Base-by-base conservation (phyloP, 2,113 vertebrate species). In the Gasterosteus aculeatus region DNA sequence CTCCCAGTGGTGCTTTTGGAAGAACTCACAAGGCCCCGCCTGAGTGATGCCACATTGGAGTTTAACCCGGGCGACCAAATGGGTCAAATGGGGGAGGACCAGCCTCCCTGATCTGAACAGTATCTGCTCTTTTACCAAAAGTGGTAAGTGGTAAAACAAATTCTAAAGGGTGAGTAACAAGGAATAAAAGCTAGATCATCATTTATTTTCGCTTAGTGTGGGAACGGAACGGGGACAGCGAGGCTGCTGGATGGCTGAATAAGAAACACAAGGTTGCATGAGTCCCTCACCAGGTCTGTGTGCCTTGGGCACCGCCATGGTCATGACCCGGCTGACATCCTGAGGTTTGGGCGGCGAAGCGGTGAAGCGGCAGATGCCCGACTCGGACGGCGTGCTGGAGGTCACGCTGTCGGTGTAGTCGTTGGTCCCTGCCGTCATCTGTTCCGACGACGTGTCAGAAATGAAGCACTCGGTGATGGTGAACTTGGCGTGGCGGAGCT, bases 391-490 rank as follows among this genome's bases (percentile, higher is more conserved):
- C 35, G 98, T 99, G 94, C 97, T 99, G 92, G 98, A 99, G 82
- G 98, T 96, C 89, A 99, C 92, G 88, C 98, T 99, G 95, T 99
- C 98, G 3, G 97, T 98, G 95, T 99, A 99, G 88, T 99, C 98
- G 10, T 99, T 99, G 89, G 97, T 99, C 93, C 98, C 98, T 85
- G 98, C 98, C 58, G 97, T 99, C 93, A 99, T 94, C 94, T 99
- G 98, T 85, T 99, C 98, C 0, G 97, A 99, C 0, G 98, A 99
- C 0, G 98, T 99, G 94, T 99, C 98, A 0, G 98, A 99, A 84
- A 99, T 99, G 95, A 99, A 99, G 95, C 98, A 99, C 85, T 99
- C 98, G 0, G 98, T 99, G 94, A 99, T 98, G 93, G 97, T 99
- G 95, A 99, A 99, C 95, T 99, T 99, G 91, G 98, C 98, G 1